These are phyloP conservation scores for Platycercus adscitus DNA, from an alignment of 2,113 vertebrate genomes.

Conservation along the genomic window DNA sequence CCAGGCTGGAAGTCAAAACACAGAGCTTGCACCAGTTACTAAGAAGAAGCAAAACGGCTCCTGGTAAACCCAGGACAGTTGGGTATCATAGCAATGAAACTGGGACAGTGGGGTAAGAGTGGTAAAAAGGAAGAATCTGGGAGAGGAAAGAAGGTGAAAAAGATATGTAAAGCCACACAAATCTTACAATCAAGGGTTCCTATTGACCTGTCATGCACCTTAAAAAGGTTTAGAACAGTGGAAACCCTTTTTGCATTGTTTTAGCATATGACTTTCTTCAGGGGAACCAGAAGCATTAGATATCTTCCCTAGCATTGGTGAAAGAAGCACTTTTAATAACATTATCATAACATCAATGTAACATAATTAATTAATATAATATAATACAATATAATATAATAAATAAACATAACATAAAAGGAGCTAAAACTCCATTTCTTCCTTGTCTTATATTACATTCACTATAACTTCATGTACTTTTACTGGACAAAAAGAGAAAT, in stretches of 20 bases:
- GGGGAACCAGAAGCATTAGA: not conserved
- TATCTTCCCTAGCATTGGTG: not conserved
- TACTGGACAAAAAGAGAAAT: not conserved
- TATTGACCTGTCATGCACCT: not conserved
- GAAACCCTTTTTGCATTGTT: not conserved
- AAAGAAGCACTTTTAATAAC: not conserved
- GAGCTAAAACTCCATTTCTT: not conserved
- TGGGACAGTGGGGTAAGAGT: rapidly evolving
- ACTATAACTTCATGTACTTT: not conserved
- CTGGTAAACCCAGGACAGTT: no score
- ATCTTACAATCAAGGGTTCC: not conserved
- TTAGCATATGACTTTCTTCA: not conserved
- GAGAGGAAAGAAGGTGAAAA: not conserved
- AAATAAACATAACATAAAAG: not conserved
- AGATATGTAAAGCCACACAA: not conserved
- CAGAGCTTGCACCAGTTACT: no score
- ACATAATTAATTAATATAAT: not conserved
- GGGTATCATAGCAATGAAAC: not conserved
- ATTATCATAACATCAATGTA: not conserved
- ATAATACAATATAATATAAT: not conserved
- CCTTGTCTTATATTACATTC: not conserved
- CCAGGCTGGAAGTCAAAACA: no score
- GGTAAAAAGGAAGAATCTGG: not conserved
- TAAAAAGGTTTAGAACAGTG: not conserved
- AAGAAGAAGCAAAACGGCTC: no score